Conservation (phyloP, 30 jellyfish, hydroid and myxozoan species). For the Turritopsis dohrnii region DNA sequence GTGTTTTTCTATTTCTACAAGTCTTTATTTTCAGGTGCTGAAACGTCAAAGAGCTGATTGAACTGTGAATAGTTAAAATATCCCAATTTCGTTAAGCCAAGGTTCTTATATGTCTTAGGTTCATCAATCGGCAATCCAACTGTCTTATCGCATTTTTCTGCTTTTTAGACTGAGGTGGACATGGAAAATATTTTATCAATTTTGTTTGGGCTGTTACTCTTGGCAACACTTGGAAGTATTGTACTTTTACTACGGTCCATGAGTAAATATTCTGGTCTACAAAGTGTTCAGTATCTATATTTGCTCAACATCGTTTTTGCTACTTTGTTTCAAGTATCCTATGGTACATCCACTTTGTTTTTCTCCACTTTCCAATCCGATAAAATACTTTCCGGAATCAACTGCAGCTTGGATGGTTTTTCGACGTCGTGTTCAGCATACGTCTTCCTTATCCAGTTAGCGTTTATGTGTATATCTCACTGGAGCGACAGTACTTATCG, state of each 20-base stretch:
- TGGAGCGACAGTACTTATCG: background rate
- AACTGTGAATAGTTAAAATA: too few species aligned
- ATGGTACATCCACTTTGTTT: background rate
- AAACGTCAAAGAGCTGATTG: too few species aligned
- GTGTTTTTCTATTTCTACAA: too few species aligned
- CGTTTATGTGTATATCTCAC: background rate
- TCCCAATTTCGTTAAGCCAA: too few species aligned
- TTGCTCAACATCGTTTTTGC: background rate
- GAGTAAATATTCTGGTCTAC: background rate
- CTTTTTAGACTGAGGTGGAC: too few species aligned
- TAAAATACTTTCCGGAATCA: background rate
- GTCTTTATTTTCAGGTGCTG: too few species aligned
- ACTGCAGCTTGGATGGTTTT: background rate
- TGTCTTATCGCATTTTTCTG: too few species aligned
- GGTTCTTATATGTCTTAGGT: too few species aligned
- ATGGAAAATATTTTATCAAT: background rate
- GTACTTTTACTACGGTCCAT: background rate
- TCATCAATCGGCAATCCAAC: too few species aligned
- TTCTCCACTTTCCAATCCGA: background rate
- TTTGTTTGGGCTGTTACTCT: background rate
- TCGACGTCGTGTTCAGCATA: background rate
- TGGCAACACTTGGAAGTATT: background rate
- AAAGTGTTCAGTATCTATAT: background rate
- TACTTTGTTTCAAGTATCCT: background rate
- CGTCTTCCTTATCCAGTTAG: background rate